These are phyloP conservation scores for Hypomecis atomaria DNA, from an alignment of 2,888 invertebrate species.

Conservation along the genomic window DNA sequence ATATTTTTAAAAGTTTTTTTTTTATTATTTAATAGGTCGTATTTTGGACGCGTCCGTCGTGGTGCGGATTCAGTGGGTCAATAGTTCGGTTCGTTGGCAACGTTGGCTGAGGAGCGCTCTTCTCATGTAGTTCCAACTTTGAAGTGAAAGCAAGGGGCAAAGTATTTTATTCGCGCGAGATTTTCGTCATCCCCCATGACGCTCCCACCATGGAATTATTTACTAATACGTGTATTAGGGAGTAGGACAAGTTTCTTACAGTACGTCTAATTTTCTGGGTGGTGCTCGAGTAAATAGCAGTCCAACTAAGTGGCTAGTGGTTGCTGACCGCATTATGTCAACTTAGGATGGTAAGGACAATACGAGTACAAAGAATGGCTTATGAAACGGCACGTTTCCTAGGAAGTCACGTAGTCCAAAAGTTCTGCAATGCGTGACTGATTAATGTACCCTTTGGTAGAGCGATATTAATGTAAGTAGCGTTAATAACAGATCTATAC, in stretches of 20 bases:
- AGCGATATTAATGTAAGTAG: background rate
- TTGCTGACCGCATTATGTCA: slow-evolving; percentile 47
- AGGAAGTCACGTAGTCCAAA: slow-evolving; percentile 46
- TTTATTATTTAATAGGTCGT: slow-evolving; percentile 45
- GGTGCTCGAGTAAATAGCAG: slow-evolving; percentile 44
- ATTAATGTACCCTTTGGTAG: background rate
- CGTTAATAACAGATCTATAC: background rate
- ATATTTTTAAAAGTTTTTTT: slow-evolving; percentile 19
- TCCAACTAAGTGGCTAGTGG: slow-evolving; percentile 7
- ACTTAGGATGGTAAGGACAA: slow-evolving; percentile 40
- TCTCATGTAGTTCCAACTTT: slow-evolving; percentile 67
- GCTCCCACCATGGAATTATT: slow-evolving; percentile 53
- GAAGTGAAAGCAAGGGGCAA: slow-evolving; percentile 79
- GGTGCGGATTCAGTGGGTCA: slow-evolving; percentile 62
- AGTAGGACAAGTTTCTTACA: slow-evolving; percentile 27
- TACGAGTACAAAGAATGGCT: slow-evolving; percentile 37
- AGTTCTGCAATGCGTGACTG: slow-evolving; percentile 35
- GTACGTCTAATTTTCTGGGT: slow-evolving; percentile 35
- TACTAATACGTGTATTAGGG: slow-evolving; percentile 43
- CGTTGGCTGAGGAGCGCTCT: slow-evolving; percentile 64
- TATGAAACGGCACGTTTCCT: slow-evolving; percentile 40
- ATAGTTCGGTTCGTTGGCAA: slow-evolving; percentile 60
- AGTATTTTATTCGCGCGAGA: slow-evolving; percentile 77
- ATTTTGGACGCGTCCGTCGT: slow-evolving; percentile 67
- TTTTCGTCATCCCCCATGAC: slow-evolving; percentile 78